Evolutionary conservation across 2,113 vertebrate species (phyloP), one percentile per base, ranked within the genome.

Genomic region (Panurus biarmicus): DNA sequence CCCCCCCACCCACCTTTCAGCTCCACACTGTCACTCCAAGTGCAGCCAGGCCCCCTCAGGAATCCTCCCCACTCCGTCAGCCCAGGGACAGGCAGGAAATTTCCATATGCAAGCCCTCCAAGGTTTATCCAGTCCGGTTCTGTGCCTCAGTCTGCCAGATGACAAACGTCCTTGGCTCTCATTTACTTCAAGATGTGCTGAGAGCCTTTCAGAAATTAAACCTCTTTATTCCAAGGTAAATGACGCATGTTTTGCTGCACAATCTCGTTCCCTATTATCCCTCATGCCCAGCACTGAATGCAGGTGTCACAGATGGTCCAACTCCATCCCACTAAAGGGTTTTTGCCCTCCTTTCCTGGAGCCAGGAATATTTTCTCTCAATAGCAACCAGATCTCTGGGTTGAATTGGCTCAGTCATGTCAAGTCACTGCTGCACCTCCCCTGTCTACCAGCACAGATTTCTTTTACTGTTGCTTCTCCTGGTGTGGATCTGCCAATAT

Each of bases 151-250:
- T 82, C 53, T 89, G 96, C 87, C 89, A 82, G 95, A 86, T 95
- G 96, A 96, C 84, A 94, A 95, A 95, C 11, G 87, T 83, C 94
- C 89, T 86, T 10, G 19, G 89, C 79, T 94, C 86, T 83, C 93
- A 50, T 90, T 85, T 90, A 72, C 75, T 48, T 88, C 74, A 58
- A 91, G 94, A 91, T 44, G 83, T 8, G 86, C 87, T 8, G 61
- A 96, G 77, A 87, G 77, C 81, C 70, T 81, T 91, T 89, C 92
- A 89, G 93, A 93, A 96, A 93, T 89, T 60, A 96, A 96, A 95
- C 93, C 96, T 90, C 89, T 92, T 91, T 80, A 77, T 91, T 29
- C 85, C n/a, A 57, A 96, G 90, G 87, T 92, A 91, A 95, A 94
- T 75, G 90, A 91, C 57, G 42, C 87, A 54, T 57, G 90, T 89